phyloP scores from a whole-genome alignment of 2,113 vertebrate genomes.

The Lepus europaeus region DNA sequence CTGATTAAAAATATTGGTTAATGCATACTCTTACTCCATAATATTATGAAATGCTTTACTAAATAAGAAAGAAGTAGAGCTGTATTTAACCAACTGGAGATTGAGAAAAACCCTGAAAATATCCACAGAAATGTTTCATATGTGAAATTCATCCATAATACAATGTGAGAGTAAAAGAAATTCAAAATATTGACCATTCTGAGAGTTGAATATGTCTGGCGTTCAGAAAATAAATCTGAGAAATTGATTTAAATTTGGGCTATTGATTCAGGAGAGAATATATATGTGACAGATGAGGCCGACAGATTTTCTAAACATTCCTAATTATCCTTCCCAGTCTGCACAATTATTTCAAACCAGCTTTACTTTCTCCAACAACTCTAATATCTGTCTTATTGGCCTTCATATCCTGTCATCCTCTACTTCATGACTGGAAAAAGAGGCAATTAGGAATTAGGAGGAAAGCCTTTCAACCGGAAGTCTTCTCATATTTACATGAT shows the following conservation, averaged over 20 bases:
- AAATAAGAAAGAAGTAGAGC: not conserved
- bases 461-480: not conserved
- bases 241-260: not conserved
- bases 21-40: not conserved
- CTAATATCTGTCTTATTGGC: not conserved
- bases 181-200: not conserved
- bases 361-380: not conserved
- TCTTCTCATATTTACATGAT: not conserved
- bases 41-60: not conserved
- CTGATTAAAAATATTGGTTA: not conserved
- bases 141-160: not conserved
- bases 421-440: not conserved
- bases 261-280: not conserved
- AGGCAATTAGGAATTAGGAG: not conserved
- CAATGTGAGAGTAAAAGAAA: not conserved
- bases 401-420: not conserved
- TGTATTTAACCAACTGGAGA: not conserved
- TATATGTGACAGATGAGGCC: not conserved
- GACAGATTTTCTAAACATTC: not conserved
- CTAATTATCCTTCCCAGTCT: not conserved
- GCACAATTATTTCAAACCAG: not conserved
- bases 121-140: not conserved
- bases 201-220: not conserved
- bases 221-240: not conserved
- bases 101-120: not conserved